Evolutionary conservation across 2,113 vertebrate genomes (phyloP).

Genomic region (Cyanocitta stelleri): DNA sequence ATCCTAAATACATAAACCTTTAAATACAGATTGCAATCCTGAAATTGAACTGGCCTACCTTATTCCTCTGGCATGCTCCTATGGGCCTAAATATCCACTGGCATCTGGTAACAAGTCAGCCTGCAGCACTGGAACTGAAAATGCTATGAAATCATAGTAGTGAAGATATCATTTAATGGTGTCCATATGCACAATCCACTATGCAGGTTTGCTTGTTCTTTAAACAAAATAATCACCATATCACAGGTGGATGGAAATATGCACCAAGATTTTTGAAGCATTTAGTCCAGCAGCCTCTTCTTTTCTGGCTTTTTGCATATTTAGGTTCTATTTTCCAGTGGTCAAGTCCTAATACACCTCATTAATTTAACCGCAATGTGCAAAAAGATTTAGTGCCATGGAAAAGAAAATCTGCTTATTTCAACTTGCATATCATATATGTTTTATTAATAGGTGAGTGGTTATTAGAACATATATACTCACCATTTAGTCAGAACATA

Average conservation of each 20-base stretch:
- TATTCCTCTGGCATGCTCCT: background rate
- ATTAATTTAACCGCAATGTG: background rate
- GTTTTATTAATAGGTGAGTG: background rate
- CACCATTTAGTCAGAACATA: background rate
- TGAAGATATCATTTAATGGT: background rate
- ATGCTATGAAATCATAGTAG: background rate
- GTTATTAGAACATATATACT: background rate
- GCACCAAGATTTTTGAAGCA: background rate
- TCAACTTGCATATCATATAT: background rate
- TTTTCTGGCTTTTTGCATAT: background rate
- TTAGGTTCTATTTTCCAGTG: background rate
- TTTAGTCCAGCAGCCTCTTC: background rate
- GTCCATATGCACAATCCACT: background rate
- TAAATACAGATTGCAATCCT: background rate
- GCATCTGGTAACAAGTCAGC: background rate
- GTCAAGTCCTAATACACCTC: background rate
- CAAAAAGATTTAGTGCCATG: background rate
- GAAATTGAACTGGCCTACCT: background rate
- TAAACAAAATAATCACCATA: background rate
- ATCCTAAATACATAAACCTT: background rate
- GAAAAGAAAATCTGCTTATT: constrained; percentile 15
- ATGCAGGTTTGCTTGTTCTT: background rate
- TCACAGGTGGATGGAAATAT: background rate
- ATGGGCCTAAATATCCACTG: background rate
- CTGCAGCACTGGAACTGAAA: background rate